Base-by-base conservation (phyloP, 2,888 invertebrate genomes). In the Aradus depressus region DNA sequence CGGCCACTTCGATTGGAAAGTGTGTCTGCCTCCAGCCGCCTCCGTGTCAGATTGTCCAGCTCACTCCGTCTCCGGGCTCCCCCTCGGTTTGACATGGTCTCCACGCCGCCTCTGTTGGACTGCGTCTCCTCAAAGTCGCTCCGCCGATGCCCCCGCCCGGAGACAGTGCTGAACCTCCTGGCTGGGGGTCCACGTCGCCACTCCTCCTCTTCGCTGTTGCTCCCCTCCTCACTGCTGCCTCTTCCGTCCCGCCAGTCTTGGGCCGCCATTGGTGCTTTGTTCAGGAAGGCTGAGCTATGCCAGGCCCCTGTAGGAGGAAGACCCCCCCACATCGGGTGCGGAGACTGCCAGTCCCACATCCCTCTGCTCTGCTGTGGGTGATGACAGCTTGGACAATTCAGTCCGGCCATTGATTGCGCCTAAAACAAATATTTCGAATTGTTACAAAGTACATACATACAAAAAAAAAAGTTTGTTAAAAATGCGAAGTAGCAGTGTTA, bases 391-490 rank as follows among this genome's bases (percentile, higher is more conserved):
- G 74, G 73, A 58, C 76, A 79, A 62, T 76, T 77, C 5, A 83
- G 63, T 44, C 81, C 81, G 0, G 81, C 80, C 74, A 81, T 74
- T 0, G 82, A 82, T 61, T 81, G 81, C 0, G 81, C 77, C 81
- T 82, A 32, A 12, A 44, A 23, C 42, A n/a, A 43, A n/a, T 19
- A 41, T 12, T 42, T 25, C 2, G 2, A 23, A 42, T 41, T 21
- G 22, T 23, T 10, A 22, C 22, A 42, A 39, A 19, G 16, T 25
- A 28, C 16, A 34, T 14, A 34, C 18, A 5, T 25, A 50, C 22
- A 31, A 22, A 31, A 43, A 47, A 19, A 39, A 38, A 34, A 34
- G n/a, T 6, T 18, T 4, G 4, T 4, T 34, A 4, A 14, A 5
- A 10, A 42, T 18, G 3, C 2, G 21, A 18, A 25, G 4, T 2